Percentiles rank a stretch among this genome's conserved stretches.
Conservation (phyloP, 2,113 vertebrate species). For the Larimichthys polyactis region DNA sequence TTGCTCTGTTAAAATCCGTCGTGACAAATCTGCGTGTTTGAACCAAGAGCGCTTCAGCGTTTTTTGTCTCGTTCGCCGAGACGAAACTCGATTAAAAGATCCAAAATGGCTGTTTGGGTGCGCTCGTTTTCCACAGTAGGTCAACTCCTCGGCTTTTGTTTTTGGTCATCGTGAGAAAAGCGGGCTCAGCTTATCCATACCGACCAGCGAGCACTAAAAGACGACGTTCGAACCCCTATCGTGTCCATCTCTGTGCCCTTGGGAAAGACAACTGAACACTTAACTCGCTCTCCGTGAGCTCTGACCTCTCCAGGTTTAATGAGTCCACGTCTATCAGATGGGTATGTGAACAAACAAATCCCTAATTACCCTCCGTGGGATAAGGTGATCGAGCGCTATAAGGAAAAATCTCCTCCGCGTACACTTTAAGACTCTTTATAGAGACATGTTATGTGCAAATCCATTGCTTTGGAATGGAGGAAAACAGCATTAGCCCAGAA, state of each 20-base stretch:
- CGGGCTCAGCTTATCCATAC: slow-evolving; percentile 40
- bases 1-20: not conserved
- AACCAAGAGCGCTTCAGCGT: not conserved
- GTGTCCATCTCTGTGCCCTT: slow-evolving; percentile 37
- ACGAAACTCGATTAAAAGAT: not conserved
- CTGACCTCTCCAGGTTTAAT: slow-evolving; percentile 49
- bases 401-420: slow-evolving; percentile 39
- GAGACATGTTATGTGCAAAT: slow-evolving; percentile 70
- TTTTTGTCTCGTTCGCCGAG: not conserved
- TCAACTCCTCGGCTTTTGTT: slow-evolving; percentile 4
- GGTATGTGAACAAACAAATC: slow-evolving; percentile 58
- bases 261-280: slow-evolving; percentile 26
- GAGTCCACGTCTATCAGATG: slow-evolving; percentile 45
- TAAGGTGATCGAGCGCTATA: slow-evolving; percentile 54
- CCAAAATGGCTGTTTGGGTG: not conserved
- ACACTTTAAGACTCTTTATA: slow-evolving; percentile 64
- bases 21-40: not conserved
- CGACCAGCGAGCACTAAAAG: slow-evolving; percentile 3
- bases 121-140: slow-evolving; percentile 10
- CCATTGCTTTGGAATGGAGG: slow-evolving; percentile 76
- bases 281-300: slow-evolving; percentile 21
- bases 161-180: slow-evolving; percentile 13
- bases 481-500: slow-evolving; percentile 79
- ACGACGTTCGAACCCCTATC: slow-evolving; percentile 15
- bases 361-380: slow-evolving; percentile 51